Evolutionary conservation across 1,140 invertebrate species (phyloP).

Genomic region (Lepidotrigona ventralis): DNA sequence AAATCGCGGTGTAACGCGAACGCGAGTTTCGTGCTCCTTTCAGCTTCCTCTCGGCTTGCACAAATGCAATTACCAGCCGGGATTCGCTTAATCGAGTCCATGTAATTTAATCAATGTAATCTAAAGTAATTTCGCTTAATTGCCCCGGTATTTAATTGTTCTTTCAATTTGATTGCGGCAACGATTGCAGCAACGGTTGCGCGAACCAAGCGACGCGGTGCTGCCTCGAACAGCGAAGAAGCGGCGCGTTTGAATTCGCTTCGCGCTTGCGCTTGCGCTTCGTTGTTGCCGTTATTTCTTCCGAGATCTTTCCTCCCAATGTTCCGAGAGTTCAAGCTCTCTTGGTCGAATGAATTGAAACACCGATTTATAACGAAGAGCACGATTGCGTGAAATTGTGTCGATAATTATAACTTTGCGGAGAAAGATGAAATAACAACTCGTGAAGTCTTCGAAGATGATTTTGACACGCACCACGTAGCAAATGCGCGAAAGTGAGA

Average conservation of each 20-base stretch:
- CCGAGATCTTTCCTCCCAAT: too few relatives aligned
- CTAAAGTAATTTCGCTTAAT: conserved; percentile 57
- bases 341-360: too few relatives aligned
- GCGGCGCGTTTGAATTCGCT: not conserved
- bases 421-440: too few relatives aligned
- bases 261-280: not conserved
- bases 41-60: conserved; percentile 23
- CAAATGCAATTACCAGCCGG: conserved; percentile 52
- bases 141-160: conserved; percentile 48
- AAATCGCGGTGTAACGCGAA: not conserved
- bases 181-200: not conserved
- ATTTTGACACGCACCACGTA: too few relatives aligned
- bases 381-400: too few relatives aligned
- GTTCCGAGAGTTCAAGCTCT: too few relatives aligned
- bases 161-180: conserved; percentile 48
- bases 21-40: conserved; percentile 9
- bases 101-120: conserved; percentile 64
- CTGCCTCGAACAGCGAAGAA: not conserved
- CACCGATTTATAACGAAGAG: too few relatives aligned
- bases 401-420: too few relatives aligned
- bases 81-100: conserved; percentile 44
- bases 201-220: not conserved
- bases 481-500: too few relatives aligned
- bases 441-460: too few relatives aligned
- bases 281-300: too few relatives aligned